Conservation (phyloP, 2,797 vertebrate genomes). For the Microtus obscurus region DNA sequence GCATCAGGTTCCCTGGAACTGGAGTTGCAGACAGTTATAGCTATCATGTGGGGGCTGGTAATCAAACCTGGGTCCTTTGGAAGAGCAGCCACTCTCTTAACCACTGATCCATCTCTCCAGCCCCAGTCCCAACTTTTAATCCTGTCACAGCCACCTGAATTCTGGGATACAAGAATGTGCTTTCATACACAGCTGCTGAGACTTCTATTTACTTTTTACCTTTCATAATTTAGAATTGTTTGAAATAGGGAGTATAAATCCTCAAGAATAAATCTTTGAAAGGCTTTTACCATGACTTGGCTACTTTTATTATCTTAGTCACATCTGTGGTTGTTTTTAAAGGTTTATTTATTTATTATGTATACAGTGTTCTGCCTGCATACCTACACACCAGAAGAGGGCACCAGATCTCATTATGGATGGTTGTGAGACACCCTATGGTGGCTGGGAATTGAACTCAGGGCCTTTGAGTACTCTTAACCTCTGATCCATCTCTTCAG, state of each 20-base stretch:
- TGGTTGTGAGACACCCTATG: no score
- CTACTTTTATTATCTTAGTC: slow-evolving; percentile 19
- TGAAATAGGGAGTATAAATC: not conserved
- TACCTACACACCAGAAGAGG: no score
- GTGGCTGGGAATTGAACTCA: no score
- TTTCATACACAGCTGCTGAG: not conserved
- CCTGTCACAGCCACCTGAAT: not conserved
- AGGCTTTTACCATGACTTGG: slow-evolving; percentile 6
- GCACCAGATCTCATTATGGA: no score
- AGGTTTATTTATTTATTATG: no score
- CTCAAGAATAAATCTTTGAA: slow-evolving; percentile 52
- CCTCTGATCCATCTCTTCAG: no score
- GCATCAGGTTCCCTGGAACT: not conserved
- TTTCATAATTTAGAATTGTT: slow-evolving; percentile 59
- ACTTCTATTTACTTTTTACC: slow-evolving; percentile 55
- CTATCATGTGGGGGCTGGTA: not conserved
- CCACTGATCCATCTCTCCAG: not conserved
- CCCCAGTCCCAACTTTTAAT: not conserved
- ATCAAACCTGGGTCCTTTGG: not conserved
- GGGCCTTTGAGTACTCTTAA: no score
- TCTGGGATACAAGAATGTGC: not conserved
- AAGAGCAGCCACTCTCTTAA: not conserved
- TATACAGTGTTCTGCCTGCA: no score
- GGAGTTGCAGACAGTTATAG: not conserved
- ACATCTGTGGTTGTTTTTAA: not conserved